Percentiles rank a stretch among this genome's conserved stretches.
phyloP scores from a whole-genome alignment of 2,113 vertebrate species.

The Rynchops niger region DNA sequence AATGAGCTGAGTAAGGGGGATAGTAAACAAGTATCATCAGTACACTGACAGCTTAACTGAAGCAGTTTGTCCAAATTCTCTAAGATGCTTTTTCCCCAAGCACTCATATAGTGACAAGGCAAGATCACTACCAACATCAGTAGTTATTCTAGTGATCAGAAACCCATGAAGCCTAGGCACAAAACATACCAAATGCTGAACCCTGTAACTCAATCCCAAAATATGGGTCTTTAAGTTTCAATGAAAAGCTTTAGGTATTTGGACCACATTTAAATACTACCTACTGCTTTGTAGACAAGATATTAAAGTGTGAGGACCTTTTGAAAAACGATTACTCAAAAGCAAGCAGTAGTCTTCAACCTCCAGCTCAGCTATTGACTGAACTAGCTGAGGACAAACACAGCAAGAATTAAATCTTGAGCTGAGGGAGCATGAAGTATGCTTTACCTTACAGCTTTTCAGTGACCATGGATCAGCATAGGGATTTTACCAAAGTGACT shows the following conservation, averaged over 20 bases:
- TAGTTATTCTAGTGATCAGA: background rate
- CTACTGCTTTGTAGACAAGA: background rate
- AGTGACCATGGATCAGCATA: background rate
- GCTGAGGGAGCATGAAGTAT: background rate
- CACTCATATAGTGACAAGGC: background rate
- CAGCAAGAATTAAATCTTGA: background rate
- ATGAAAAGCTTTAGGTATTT: background rate
- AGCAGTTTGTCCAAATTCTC: background rate
- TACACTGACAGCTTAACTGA: background rate
- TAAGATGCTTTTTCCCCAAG: background rate
- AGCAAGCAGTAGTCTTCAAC: background rate
- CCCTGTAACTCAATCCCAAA: background rate
- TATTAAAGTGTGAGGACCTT: background rate
- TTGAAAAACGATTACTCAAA: background rate
- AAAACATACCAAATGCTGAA: background rate
- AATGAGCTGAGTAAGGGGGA: background rate
- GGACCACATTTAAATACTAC: background rate
- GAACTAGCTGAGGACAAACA: background rate
- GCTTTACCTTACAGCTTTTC: background rate
- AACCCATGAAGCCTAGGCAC: background rate
- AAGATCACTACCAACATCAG: background rate
- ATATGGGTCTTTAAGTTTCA: background rate
- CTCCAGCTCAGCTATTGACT: background rate
- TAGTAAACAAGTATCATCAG: background rate
- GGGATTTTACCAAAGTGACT: background rate